A percentile compares a stretch with the other conserved stretches of the same genome.
phyloP scores from a whole-genome alignment of 2,888 invertebrate species.

The Agrotis puta region DNA sequence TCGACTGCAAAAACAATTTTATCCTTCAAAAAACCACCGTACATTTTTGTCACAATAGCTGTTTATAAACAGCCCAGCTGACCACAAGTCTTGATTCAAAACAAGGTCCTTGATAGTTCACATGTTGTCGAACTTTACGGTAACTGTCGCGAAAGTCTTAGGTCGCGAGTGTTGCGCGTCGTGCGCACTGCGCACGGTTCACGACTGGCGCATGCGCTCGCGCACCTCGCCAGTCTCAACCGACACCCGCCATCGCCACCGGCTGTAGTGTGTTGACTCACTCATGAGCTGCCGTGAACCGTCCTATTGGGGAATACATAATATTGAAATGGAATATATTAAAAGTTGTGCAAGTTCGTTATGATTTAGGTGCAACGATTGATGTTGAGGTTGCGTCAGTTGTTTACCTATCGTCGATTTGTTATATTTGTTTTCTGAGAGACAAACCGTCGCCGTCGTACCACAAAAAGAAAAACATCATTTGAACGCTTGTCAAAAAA shows the following conservation, averaged over 20 bases:
- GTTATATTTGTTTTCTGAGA: neutral
- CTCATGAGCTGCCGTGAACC: constrained; percentile 60
- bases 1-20: neutral
- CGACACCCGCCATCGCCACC: constrained; percentile 40
- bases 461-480: too few species aligned
- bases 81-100: constrained; percentile 54
- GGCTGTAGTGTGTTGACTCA: constrained; percentile 64
- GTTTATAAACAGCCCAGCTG: constrained; percentile 38
- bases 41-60: constrained; percentile 35
- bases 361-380: constrained; percentile 31
- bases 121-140: constrained; percentile 65
- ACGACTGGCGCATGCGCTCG: constrained; percentile 71
- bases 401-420: neutral
- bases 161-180: constrained; percentile 74
- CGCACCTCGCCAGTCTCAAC: constrained; percentile 28
- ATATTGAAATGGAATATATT: constrained; percentile 51
- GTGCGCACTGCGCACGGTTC: constrained; percentile 84
- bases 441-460: too few species aligned
- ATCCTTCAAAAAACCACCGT: constrained; percentile 31
- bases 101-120: constrained; percentile 70
- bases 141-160: constrained; percentile 43
- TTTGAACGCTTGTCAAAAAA: too few species aligned
- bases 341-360: constrained; percentile 33
- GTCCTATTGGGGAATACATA: constrained; percentile 55
- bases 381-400: constrained; percentile 12